phyloP scores from a whole-genome alignment of 37 sponge, comb jelly and placozoan species.

The Halisarca cf. caerulea region DNA sequence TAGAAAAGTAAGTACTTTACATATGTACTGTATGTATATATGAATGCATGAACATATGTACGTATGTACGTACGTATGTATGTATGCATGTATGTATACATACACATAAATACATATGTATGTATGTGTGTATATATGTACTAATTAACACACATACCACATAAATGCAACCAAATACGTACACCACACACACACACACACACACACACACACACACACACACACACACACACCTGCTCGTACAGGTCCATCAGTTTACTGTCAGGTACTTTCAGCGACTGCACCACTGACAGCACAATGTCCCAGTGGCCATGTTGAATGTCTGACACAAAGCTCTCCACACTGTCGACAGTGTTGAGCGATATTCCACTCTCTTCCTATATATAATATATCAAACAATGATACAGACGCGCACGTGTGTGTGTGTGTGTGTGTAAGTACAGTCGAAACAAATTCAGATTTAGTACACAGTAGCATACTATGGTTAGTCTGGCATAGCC shows the following conservation, averaged over 20 bases:
- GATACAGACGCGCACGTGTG: too few species aligned
- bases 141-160: neutral
- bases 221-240: constrained; percentile 75
- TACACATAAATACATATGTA: too few species aligned
- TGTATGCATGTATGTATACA: too few species aligned
- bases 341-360: constrained; percentile 96
- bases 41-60: neutral
- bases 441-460: too few species aligned
- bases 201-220: neutral
- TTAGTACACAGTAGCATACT: too few species aligned
- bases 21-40: too few species aligned
- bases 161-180: neutral
- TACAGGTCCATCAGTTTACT: constrained; percentile 91
- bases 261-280: constrained; percentile 94
- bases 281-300: constrained; percentile 84
- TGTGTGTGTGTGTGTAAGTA: too few species aligned
- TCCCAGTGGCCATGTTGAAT: constrained; percentile 99
- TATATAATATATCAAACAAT: too few species aligned
- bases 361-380: constrained; percentile 87
- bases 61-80: too few species aligned
- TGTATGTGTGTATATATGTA: too few species aligned
- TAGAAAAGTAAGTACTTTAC: neutral
- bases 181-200: constrained; percentile 15
- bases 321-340: constrained; percentile 95
- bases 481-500: too few species aligned